These are phyloP conservation scores for Cinclus mexicanus DNA, from an alignment of 2,113 vertebrate genomes.

Conservation along the genomic window DNA sequence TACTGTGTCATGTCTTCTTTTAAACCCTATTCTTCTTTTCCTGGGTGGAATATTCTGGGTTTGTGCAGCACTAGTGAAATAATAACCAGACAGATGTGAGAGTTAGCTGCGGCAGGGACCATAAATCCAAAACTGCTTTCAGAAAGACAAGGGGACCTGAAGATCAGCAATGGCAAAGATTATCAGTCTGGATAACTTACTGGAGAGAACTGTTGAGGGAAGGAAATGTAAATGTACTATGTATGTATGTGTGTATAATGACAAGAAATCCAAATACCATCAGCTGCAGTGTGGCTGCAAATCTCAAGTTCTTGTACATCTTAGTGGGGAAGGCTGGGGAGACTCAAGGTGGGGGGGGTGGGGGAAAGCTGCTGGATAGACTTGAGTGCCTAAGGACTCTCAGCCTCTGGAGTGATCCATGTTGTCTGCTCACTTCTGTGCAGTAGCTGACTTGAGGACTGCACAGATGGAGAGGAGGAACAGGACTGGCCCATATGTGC, in stretches of 20 bases:
- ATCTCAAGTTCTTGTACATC: background rate
- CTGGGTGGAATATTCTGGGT: background rate
- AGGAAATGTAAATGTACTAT: accelerated
- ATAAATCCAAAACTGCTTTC: background rate
- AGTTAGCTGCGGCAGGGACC: background rate
- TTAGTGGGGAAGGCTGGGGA: background rate
- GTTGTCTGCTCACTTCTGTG: background rate
- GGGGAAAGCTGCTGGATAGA: background rate
- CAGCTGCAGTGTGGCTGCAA: background rate
- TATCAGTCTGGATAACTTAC: background rate
- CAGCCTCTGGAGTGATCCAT: background rate
- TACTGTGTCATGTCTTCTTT: background rate
- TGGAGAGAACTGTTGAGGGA: background rate
- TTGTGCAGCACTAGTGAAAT: background rate
- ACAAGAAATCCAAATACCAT: background rate
- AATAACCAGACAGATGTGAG: background rate
- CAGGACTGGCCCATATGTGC: background rate
- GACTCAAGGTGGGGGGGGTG: background rate
- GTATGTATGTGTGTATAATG: background rate
- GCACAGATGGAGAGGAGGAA: background rate
- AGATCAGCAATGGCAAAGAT: background rate
- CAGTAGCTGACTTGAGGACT: background rate
- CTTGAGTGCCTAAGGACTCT: background rate
- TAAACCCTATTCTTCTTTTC: background rate
- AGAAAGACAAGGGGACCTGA: background rate